A percentile compares a stretch with the other conserved stretches of the same genome.
Evolutionary conservation across 2,797 vertebrate species (phyloP).

Genomic region (Arctocebus calabarensis): DNA sequence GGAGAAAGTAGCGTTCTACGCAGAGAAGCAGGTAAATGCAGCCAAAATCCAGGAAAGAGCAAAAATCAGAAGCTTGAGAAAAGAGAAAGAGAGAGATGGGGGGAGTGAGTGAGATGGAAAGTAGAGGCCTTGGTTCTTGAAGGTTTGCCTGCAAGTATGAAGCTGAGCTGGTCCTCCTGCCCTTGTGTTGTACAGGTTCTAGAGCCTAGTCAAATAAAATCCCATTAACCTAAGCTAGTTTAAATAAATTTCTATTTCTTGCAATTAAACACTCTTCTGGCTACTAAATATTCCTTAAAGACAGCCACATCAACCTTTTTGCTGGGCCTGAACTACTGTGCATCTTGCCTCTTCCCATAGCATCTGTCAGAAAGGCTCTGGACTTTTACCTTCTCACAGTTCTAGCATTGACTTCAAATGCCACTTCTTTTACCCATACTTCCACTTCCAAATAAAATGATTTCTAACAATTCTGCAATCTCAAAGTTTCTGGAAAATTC

Average conservation of each 20-base stretch:
- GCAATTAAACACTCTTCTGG: not conserved
- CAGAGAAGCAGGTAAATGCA: not conserved
- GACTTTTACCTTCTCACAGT: not conserved
- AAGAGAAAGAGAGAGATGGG: not conserved
- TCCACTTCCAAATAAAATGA: not conserved
- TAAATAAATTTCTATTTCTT: not conserved
- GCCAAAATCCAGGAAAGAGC: not conserved
- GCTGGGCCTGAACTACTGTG: not conserved
- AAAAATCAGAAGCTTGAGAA: not conserved
- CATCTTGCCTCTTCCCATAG: slow-evolving; percentile 7
- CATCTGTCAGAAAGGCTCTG: not conserved
- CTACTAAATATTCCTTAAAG: not conserved
- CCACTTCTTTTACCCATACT: not conserved
- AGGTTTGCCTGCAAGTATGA: not conserved
- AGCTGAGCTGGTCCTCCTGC: not conserved
- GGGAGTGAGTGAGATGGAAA: not conserved
- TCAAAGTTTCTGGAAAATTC: not conserved
- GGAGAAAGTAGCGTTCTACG: not conserved
- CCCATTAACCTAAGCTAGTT: not conserved
- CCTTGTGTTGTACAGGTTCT: not conserved
- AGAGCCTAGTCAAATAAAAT: not conserved
- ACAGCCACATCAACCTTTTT: not conserved
- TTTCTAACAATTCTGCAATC: not conserved
- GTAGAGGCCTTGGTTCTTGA: not conserved
- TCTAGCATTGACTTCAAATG: not conserved